phyloP scores from a whole-genome alignment of 2,797 vertebrate species.

The Sebastes itinus region DNA sequence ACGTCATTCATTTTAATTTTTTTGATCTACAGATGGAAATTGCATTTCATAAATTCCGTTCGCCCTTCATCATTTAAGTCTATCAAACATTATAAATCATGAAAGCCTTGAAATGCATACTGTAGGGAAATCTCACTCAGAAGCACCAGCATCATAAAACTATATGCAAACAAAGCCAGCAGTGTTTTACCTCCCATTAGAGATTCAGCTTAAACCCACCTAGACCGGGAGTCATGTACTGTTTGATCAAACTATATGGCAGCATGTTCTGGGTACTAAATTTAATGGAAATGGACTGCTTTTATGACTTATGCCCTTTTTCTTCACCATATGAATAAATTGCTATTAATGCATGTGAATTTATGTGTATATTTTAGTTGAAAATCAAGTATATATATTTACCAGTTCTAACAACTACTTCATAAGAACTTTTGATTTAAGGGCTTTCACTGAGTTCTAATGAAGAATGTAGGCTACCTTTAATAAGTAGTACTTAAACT shows the following conservation, averaged over 20 bases:
- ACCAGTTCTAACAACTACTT: neutral
- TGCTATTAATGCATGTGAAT: neutral
- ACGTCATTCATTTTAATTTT: constrained; percentile 33
- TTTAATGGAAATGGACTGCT: neutral
- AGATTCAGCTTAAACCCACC: neutral
- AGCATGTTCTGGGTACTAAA: neutral
- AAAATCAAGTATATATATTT: neutral
- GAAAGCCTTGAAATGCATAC: neutral
- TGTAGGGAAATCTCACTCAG: neutral
- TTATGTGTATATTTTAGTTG: neutral
- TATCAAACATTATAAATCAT: constrained; percentile 30
- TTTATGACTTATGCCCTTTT: neutral
- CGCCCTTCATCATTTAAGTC: constrained; percentile 5
- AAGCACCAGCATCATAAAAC: neutral
- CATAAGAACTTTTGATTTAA: neutral
- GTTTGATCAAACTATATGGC: neutral
- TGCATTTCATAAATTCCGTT: constrained; percentile 8
- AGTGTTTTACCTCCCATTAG: constrained; percentile 13
- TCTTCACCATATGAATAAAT: neutral
- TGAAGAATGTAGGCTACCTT: neutral
- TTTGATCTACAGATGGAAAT: constrained; percentile 15
- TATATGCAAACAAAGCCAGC: constrained; percentile 21
- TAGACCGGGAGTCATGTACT: neutral
- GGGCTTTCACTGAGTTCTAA: neutral
- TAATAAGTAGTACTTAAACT: neutral